Conservation (phyloP, 2,888 invertebrate species). For the Drosophila tanythrix region DNA sequence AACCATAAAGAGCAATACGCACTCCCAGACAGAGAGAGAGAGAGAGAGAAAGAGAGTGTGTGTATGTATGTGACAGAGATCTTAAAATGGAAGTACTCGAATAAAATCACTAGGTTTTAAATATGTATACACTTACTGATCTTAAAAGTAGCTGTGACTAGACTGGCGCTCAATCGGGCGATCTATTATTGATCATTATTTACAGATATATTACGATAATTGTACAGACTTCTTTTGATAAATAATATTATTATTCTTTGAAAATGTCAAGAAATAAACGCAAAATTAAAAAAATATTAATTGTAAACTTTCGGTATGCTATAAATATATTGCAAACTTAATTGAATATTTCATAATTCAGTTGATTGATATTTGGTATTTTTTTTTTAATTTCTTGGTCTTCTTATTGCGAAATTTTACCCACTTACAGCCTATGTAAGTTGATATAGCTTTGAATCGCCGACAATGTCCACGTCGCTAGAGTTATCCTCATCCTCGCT, state of each 20-base stretch:
- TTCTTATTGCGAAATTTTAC: slow-evolving; percentile 3
- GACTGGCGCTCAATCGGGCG: slow-evolving; percentile 43
- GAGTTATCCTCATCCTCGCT: slow-evolving; percentile 82
- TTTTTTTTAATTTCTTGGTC: slow-evolving; percentile 3
- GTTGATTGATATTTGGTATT: not conserved
- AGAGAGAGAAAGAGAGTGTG: not conserved
- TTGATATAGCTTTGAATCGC: slow-evolving; percentile 83
- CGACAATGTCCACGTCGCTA: slow-evolving; percentile 85
- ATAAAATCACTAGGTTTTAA: slow-evolving; percentile 58
- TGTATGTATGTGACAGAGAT: slow-evolving; percentile 8
- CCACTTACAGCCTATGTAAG: slow-evolving; percentile 76
- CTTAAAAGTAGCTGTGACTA: slow-evolving; percentile 55
- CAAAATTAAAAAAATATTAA: not conserved
- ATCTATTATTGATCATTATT: slow-evolving; percentile 46
- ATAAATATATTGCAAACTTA: slow-evolving; percentile 2
- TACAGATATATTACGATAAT: slow-evolving; percentile 43
- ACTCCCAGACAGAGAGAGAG: not conserved
- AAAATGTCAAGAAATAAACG: not conserved
- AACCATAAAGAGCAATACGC: slow-evolving; percentile 22
- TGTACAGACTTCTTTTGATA: slow-evolving; percentile 12
- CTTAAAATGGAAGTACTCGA: slow-evolving; percentile 63
- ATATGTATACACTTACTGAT: slow-evolving; percentile 23
- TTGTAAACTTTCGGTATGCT: not conserved
- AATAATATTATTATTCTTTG: slow-evolving; percentile 4
- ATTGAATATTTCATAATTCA: not conserved